A percentile compares a stretch with the other conserved stretches of the same genome.
These are phyloP conservation scores for Leptinotarsa tumamoca DNA, from an alignment of 2,888 invertebrate species.

Conservation along the genomic window DNA sequence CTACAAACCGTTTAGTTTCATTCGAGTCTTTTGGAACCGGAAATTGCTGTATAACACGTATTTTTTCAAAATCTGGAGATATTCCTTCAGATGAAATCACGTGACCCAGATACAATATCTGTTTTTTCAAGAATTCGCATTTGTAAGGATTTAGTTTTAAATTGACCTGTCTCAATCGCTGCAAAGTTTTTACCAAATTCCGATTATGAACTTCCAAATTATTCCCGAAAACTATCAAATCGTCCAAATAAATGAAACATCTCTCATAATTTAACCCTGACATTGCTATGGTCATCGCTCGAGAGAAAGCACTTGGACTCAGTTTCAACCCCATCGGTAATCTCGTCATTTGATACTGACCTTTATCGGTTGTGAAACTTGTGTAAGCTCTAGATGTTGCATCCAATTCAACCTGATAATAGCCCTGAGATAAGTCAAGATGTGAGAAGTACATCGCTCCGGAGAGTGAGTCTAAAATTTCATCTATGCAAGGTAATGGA, in stretches of 20 bases:
- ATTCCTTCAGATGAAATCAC: too few species aligned
- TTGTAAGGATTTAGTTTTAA: too few species aligned
- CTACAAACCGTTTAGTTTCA: too few species aligned
- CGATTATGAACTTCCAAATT: too few species aligned
- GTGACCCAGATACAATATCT: too few species aligned
- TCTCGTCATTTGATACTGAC: constrained; percentile 51
- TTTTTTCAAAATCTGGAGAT: background rate
- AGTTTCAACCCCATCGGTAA: constrained; percentile 52
- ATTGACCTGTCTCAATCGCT: too few species aligned
- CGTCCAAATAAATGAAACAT: constrained; percentile 28
- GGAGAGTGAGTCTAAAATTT: background rate
- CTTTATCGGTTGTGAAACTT: constrained; percentile 49
- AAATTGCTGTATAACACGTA: too few species aligned
- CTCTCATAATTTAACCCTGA: constrained; percentile 41
- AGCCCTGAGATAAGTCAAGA: constrained; percentile 50
- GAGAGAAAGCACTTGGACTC: constrained; percentile 50
- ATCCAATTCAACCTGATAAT: constrained; percentile 51
- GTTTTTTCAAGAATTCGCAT: too few species aligned
- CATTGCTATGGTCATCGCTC: constrained; percentile 50
- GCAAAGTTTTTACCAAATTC: too few species aligned
- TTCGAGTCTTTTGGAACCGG: too few species aligned
- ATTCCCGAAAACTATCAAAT: constrained; percentile 12
- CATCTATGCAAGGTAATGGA: too few species aligned
- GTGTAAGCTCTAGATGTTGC: constrained; percentile 44
- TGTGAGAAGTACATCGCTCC: constrained; percentile 52